phyloP scores from a whole-genome alignment of 2,888 invertebrate species.

The Watsonalla binaria region DNA sequence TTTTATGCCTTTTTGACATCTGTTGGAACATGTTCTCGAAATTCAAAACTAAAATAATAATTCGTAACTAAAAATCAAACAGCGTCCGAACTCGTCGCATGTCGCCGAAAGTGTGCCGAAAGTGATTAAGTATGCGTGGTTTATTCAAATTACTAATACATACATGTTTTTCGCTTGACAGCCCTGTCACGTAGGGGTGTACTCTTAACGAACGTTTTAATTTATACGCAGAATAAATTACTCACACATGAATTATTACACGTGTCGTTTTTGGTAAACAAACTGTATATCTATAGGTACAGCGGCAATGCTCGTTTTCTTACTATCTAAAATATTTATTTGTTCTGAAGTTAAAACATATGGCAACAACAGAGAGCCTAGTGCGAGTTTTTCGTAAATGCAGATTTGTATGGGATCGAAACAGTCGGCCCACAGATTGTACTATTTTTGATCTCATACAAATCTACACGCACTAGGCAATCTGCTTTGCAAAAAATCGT shows the following conservation, averaged over 20 bases:
- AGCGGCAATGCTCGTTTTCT: background rate
- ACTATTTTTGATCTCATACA: too few species aligned
- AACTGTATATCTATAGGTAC: background rate
- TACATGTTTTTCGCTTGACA: slow-evolving; percentile 13
- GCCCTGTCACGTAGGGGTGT: slow-evolving; percentile 12
- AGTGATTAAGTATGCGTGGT: slow-evolving; percentile 15
- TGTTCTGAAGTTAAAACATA: too few species aligned
- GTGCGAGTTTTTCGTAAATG: too few species aligned
- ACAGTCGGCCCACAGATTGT: too few species aligned
- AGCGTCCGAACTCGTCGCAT: background rate
- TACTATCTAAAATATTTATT: too few species aligned
- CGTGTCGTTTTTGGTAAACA: background rate
- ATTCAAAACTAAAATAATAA: too few species aligned
- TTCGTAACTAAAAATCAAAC: background rate
- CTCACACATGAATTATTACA: slow-evolving; percentile 3
- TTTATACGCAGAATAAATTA: slow-evolving; percentile 13
- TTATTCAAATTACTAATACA: slow-evolving; percentile 21
- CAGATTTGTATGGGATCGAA: too few species aligned
- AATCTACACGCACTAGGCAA: too few species aligned
- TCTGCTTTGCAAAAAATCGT: too few species aligned
- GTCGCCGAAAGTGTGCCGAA: background rate
- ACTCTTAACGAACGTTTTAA: slow-evolving; percentile 11
- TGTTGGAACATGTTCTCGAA: background rate
- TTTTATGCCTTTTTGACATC: too few species aligned
- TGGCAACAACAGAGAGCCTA: too few species aligned